Evolutionary conservation across 2,888 invertebrate genomes (phyloP), one percentile per base, ranked within the genome.

Genomic region (Autographa gamma): DNA sequence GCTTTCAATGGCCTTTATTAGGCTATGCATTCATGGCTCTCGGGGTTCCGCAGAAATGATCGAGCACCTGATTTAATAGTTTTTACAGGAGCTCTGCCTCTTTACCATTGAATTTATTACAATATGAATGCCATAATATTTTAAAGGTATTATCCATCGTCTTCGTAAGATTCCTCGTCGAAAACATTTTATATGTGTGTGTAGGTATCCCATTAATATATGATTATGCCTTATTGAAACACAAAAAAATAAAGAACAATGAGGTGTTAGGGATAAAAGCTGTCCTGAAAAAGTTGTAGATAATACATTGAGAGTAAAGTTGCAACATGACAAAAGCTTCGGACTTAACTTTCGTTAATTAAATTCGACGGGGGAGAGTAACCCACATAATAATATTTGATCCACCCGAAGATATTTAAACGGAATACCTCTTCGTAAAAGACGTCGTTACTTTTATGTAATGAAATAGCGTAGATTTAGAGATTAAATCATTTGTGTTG

Each of bases 1-100:
- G 92, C 91, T 92, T 92, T 93, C 90, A 93, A 93, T 84, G 86
- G 86, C 92, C 89, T 94, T 94, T 93, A 93, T 93, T 93, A 91
- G 89, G 89, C 89, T 91, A 92, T 93, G 91, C 92, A 93, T 93
- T 93, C 91, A 92, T 91, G 85, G 86, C 84, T 81, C 82, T 82
- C 82, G 76, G 87, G 87, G 88, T 90, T 92, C 90, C 80, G 87
- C 86, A 85, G 75, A 72, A 85, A 84, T 86, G 83, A 88, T 87
- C 80, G 84, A 80, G 72, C 62, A 63, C 14, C 72, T 52, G 70
- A 78, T 73, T 79, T 71, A 58, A 71, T 75, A 70, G 76, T 78
- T 73, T 62, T 62, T 56, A 61, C n/a, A 43, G 56, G 59, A 64
- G 9, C 38, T 60, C 18, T 63, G 56, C 56, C 31, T 64, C 63